A percentile compares a stretch with the other conserved stretches of the same genome.
phyloP scores from a whole-genome alignment of 2,113 vertebrate species.

The Myotis yumanensis region DNA sequence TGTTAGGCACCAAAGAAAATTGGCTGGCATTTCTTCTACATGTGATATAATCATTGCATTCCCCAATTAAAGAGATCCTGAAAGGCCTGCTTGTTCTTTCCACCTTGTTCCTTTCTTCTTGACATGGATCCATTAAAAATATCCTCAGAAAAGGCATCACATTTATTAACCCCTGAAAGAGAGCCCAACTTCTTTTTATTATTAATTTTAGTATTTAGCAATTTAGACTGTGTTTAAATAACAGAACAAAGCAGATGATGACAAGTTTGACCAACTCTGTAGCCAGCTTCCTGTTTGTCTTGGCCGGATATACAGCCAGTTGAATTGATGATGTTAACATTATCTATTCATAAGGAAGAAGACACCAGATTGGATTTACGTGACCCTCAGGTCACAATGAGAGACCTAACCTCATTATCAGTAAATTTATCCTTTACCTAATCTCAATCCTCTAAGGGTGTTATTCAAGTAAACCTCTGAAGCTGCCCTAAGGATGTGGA shows the following conservation, averaged over 20 bases:
- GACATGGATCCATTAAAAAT: background rate
- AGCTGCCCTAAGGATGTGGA: background rate
- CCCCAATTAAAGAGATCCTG: background rate
- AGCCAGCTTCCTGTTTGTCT: slow-evolving; percentile 52
- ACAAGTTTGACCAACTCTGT: background rate
- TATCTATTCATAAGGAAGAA: slow-evolving; percentile 30
- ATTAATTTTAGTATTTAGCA: slow-evolving; percentile 7
- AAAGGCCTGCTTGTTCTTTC: slow-evolving; percentile 11
- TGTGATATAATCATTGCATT: slow-evolving; percentile 19
- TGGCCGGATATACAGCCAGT: background rate
- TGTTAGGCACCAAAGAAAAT: background rate
- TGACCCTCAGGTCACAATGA: background rate
- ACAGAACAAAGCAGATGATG: slow-evolving; percentile 1
- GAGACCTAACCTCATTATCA: slow-evolving; percentile 27
- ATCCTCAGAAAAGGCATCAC: background rate
- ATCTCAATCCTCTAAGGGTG: background rate
- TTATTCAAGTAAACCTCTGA: slow-evolving; percentile 16
- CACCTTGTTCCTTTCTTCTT: background rate
- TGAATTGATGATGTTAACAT: slow-evolving; percentile 16
- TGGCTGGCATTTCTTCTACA: background rate
- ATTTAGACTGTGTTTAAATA: slow-evolving; percentile 40
- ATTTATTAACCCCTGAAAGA: background rate
- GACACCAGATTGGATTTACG: background rate
- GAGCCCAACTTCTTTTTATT: slow-evolving; percentile 38
- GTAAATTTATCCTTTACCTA: slow-evolving; percentile 13